Percentiles rank a stretch among this genome's conserved stretches.
Conservation (phyloP, 2,797 vertebrate genomes). For the Myripristis jacobus region DNA sequence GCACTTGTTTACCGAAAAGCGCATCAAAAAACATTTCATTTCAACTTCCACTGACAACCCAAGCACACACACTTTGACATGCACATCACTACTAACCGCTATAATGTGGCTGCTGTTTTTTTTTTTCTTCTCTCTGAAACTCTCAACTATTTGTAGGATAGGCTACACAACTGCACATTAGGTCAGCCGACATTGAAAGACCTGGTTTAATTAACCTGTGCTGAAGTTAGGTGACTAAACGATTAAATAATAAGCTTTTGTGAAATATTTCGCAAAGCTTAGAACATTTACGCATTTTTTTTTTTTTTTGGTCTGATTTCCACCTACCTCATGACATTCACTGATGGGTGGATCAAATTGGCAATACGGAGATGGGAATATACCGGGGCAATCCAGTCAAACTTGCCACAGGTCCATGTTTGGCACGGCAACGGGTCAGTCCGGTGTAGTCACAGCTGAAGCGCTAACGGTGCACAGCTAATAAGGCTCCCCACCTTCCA, state of each 20-base stretch:
- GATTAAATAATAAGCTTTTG: background rate
- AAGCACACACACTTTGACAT: background rate
- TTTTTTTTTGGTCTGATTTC: background rate
- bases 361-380: conserved; percentile 35
- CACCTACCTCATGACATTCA: conserved; percentile 66
- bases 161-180: no score
- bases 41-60: background rate
- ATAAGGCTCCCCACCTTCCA: conserved; percentile 49
- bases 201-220: background rate
- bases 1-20: conserved; percentile 62
- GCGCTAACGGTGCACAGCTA: conserved; percentile 6
- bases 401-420: conserved; percentile 66
- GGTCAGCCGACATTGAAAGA: background rate
- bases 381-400: conserved; percentile 70
- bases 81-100: background rate
- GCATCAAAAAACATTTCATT: conserved; percentile 9
- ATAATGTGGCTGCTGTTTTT: no score
- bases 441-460: conserved; percentile 44
- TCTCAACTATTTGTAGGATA: conserved; percentile 40
- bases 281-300: background rate
- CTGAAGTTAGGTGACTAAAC: background rate
- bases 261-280: conserved; percentile 27
- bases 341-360: conserved; percentile 30
- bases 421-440: conserved; percentile 56
- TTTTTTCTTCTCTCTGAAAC: conserved; percentile 34